phyloP scores from a whole-genome alignment of 1,140 invertebrate species.

The Zaprionus tsacasi region DNA sequence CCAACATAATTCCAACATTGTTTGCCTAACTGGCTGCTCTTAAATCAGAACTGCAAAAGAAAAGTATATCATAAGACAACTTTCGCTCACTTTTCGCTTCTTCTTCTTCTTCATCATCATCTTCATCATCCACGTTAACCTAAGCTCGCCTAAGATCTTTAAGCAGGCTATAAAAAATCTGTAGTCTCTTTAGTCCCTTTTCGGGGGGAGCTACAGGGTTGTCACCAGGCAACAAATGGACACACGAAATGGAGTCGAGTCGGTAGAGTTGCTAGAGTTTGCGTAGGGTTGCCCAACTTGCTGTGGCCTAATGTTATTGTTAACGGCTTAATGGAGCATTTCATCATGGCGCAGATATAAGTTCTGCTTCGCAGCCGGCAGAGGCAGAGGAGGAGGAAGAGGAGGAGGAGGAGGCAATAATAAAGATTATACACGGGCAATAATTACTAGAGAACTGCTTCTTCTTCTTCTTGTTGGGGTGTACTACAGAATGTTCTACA shows the following conservation, averaged over 20 bases:
- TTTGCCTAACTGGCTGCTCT: not conserved
- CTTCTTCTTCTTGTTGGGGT: slow-evolving; percentile 41
- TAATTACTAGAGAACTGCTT: slow-evolving; percentile 61
- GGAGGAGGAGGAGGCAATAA: slow-evolving; percentile 62
- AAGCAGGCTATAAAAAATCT: slow-evolving; percentile 33
- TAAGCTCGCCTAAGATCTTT: slow-evolving; percentile 41
- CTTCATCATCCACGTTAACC: slow-evolving; percentile 4
- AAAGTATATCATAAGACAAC: slow-evolving; percentile 21
- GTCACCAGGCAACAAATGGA: slow-evolving; percentile 34
- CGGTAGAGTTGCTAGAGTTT: not conserved
- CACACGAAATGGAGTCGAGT: slow-evolving; percentile 22
- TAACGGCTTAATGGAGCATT: slow-evolving; percentile 80
- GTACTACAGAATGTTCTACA: slow-evolving; percentile 30
- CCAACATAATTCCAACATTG: not conserved
- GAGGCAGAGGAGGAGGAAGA: not conserved
- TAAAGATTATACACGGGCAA: slow-evolving; percentile 80
- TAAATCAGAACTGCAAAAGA: not conserved
- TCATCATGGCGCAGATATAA: slow-evolving; percentile 54
- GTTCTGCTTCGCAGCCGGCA: slow-evolving; percentile 35
- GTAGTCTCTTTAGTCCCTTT: slow-evolving; percentile 16
- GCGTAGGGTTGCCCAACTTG: slow-evolving; percentile 25
- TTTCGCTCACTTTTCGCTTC: not conserved
- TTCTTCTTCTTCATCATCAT: not conserved
- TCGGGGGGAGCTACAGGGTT: slow-evolving; percentile 4
- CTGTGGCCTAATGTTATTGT: slow-evolving; percentile 69